Base-by-base conservation (phyloP, 1,140 invertebrate genomes). In the Stegodyphus dumicola region DNA sequence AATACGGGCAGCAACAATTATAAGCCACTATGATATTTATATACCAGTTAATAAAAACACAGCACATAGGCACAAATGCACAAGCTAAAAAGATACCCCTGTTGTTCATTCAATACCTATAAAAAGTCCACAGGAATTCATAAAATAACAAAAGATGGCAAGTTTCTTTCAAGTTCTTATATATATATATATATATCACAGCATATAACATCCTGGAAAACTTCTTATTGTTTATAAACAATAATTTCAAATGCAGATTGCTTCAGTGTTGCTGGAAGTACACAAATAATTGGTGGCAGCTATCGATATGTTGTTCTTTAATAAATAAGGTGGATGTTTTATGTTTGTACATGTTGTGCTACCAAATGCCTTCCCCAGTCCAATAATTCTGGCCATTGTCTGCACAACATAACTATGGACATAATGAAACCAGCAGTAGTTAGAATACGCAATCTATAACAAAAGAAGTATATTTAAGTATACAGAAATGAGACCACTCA, bases 331-430 rank as follows among this genome's bases (percentile, higher is more conserved):
- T 75, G 80, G 80, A 85, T 77, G 76, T 75, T 52, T 86, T 52
- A 71, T 15, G 15, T 77, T 71, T 86, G 75, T 65, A 78, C 54
- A 73, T 86, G 76, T 74, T 78, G 84, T 66, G 66, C 75, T 11
- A 83, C 60, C 65, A 83, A 65, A 64, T 87, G 86, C 33, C 77
- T 76, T 13, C 86, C 67, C 78, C 74, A 93, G 88, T 95, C 95
- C 89, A 94, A 92, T 77, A 96, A 93, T 91, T 97, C 96, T 56
- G 95, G 95, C 95, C 95, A 96, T 90, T 97, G 95, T 90, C 95
- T 94, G 90, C 96, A 92, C 86, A 96, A 93, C 92, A 96, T 94
- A 87, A 96, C 93, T 88, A 95, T 93, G 81, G 94, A 92, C 90
- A 96, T 92, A 67, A 96, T 93, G 86, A 95, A 93, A 77, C 95